Conservation (phyloP, 2,888 invertebrate genomes). For the Hololepta plana region DNA sequence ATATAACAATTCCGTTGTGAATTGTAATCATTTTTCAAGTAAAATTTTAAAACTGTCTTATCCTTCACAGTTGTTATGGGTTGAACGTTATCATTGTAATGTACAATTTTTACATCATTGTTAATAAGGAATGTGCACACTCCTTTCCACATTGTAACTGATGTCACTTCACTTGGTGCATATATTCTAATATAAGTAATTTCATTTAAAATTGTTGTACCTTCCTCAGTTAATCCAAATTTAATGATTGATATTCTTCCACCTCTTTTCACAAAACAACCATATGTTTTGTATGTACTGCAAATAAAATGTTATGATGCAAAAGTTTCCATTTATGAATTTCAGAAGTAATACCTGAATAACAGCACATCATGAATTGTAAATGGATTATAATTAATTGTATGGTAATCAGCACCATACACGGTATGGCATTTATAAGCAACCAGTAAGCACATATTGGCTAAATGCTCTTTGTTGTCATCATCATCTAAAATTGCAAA, state of each 20-base stretch:
- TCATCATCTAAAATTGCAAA: constrained; percentile 10
- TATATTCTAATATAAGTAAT: constrained; percentile 24
- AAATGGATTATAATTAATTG: constrained; percentile 10
- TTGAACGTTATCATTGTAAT: constrained; percentile 17
- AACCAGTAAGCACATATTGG: constrained; percentile 10
- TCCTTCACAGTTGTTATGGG: constrained; percentile 14
- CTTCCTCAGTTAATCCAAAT: too few relatives aligned
- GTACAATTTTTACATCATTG: constrained; percentile 20
- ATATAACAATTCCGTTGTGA: constrained; percentile 16
- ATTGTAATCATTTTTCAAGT: constrained; percentile 11
- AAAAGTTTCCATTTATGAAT: too few relatives aligned
- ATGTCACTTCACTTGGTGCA: constrained; percentile 21
- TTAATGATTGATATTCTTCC: constrained; percentile 22
- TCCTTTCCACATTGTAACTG: constrained; percentile 23
- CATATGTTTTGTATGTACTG: constrained; percentile 21
- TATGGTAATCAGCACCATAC: constrained; percentile 11
- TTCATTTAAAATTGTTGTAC: too few relatives aligned
- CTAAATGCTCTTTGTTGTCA: neutral
- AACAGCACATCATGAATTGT: constrained; percentile 17
- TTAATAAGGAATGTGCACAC: constrained; percentile 22
- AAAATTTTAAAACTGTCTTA: constrained; percentile 11
- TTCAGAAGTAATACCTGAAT: too few relatives aligned
- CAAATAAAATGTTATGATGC: constrained; percentile 10
- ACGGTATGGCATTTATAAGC: constrained; percentile 11
- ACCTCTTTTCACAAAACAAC: constrained; percentile 23